Percentiles rank a stretch among this genome's conserved stretches.
Conservation (phyloP, 2,888 invertebrate species). For the Loripinus fragilis region DNA sequence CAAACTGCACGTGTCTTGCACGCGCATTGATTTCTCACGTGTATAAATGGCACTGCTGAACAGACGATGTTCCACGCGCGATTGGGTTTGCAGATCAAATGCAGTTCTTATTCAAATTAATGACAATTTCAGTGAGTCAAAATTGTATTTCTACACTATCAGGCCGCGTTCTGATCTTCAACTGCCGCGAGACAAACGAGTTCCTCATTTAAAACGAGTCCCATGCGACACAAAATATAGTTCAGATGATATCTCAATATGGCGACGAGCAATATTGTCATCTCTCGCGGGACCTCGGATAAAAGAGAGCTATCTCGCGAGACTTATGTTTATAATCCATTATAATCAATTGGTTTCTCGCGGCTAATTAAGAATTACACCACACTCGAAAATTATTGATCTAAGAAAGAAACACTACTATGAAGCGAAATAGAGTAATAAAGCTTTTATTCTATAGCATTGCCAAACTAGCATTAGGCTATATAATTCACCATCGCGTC, state of each 20-base stretch:
- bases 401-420: background rate
- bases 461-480: too few species aligned
- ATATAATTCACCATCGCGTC: too few species aligned
- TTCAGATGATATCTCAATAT: slow-evolving; percentile 40
- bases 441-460: background rate
- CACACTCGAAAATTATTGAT: background rate
- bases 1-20: background rate
- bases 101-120: slow-evolving; percentile 48
- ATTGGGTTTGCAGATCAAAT: slow-evolving; percentile 36
- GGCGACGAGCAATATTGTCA: slow-evolving; percentile 37
- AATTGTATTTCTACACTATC: slow-evolving; percentile 45
- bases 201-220: slow-evolving; percentile 34
- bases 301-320: slow-evolving; percentile 7
- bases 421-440: background rate
- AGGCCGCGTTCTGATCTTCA: slow-evolving; percentile 32
- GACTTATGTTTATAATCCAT: slow-evolving; percentile 18
- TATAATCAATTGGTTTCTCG: slow-evolving; percentile 14
- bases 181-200: slow-evolving; percentile 41
- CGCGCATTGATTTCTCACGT: slow-evolving; percentile 41
- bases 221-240: slow-evolving; percentile 26
- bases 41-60: slow-evolving; percentile 18
- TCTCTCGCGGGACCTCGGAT: slow-evolving; percentile 37
- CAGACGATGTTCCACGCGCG: slow-evolving; percentile 34
- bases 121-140: slow-evolving; percentile 49
- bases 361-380: slow-evolving; percentile 17